phyloP scores from a whole-genome alignment of 2,888 invertebrate species.

The Villa cingulata region DNA sequence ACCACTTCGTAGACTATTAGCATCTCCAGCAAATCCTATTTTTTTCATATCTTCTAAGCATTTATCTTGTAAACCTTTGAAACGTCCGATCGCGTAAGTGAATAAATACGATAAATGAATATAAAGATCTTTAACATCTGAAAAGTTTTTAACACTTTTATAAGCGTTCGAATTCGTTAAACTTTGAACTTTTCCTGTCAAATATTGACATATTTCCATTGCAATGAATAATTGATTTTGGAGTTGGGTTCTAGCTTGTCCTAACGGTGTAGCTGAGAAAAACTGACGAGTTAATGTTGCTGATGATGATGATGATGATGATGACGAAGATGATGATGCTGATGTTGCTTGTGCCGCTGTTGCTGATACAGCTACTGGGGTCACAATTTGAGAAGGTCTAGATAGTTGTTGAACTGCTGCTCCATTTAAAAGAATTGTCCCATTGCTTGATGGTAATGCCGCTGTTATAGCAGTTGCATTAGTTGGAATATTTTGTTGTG shows the following conservation, averaged over 20 bases:
- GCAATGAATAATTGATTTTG: constrained; percentile 33
- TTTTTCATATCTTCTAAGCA: constrained; percentile 32
- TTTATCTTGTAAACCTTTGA: constrained; percentile 34
- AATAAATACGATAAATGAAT: constrained; percentile 35
- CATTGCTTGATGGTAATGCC: background rate
- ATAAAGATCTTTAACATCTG: constrained; percentile 34
- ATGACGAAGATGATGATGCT: background rate
- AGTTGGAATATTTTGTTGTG: too few species aligned
- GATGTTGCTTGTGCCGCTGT: constrained; percentile 7
- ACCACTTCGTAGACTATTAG: constrained; percentile 31
- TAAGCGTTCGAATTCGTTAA: constrained; percentile 35
- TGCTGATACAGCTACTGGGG: constrained; percentile 1
- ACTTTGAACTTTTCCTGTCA: constrained; percentile 32
- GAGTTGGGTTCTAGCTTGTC: constrained; percentile 27
- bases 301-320: constrained; percentile 1
- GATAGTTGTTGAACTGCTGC: constrained; percentile 2
- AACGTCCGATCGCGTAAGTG: constrained; percentile 34
- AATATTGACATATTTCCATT: constrained; percentile 35
- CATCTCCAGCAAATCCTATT: constrained; percentile 33
- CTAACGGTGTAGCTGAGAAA: constrained; percentile 27
- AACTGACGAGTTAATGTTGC: constrained; percentile 24
- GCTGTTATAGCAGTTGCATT: constrained; percentile 2
- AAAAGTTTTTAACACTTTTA: constrained; percentile 28
- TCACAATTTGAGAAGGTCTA: constrained; percentile 1
- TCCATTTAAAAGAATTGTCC: constrained; percentile 2